Evolutionary conservation across 2,888 invertebrate species (phyloP).

Genomic region (Hofmannophila pseudospretella): DNA sequence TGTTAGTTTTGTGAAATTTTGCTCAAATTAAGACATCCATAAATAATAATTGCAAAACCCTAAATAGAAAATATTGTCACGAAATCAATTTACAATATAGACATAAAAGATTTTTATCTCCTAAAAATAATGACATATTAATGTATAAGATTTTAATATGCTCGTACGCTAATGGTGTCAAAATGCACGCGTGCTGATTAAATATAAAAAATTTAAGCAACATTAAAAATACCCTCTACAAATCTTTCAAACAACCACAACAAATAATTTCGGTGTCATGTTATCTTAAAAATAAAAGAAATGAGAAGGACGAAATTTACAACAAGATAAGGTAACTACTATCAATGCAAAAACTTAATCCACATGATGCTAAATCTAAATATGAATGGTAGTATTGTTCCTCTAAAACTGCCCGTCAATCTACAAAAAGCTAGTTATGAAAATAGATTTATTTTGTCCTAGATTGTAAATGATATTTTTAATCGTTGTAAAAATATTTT

Average conservation of each 20-base stretch:
- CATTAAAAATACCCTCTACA: slow-evolving; percentile 11
- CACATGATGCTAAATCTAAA: too few species aligned
- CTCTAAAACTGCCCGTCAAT: too few species aligned
- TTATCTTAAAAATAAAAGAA: too few species aligned
- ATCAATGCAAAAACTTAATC: too few species aligned
- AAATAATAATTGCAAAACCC: slow-evolving; percentile 7
- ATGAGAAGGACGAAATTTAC: too few species aligned
- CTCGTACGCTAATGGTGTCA: slow-evolving; percentile 68
- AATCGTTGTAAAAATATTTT: not conserved
- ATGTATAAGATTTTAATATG: slow-evolving; percentile 52
- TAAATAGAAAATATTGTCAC: slow-evolving; percentile 46
- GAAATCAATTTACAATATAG: slow-evolving; percentile 45
- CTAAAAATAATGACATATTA: slow-evolving; percentile 30
- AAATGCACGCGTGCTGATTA: slow-evolving; percentile 67
- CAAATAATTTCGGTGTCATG: too few species aligned
- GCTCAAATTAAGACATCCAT: not conserved
- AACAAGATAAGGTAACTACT: too few species aligned
- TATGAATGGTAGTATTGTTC: too few species aligned
- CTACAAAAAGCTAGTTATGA: too few species aligned
- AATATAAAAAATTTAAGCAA: slow-evolving; percentile 14
- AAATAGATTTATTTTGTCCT: too few species aligned
- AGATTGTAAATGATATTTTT: slow-evolving; percentile 3
- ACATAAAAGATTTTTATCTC: slow-evolving; percentile 60
- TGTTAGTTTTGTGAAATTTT: slow-evolving; percentile 1
- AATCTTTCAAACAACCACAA: too few species aligned